Conservation (phyloP, 2,113 vertebrate genomes). For the Microtus oregoni region DNA sequence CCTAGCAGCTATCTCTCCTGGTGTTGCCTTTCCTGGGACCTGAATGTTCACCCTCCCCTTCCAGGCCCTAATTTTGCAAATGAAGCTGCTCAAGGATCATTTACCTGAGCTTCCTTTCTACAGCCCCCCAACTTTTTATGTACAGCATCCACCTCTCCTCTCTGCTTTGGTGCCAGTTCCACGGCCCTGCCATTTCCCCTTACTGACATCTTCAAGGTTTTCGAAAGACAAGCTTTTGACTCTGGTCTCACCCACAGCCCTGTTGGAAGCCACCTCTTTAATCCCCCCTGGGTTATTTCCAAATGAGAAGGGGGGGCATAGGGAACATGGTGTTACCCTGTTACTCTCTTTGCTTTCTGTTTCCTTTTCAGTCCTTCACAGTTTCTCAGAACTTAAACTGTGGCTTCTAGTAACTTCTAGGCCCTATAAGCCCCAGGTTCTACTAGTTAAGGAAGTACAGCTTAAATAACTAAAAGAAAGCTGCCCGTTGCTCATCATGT, state of each 20-base stretch:
- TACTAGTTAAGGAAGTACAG: neutral
- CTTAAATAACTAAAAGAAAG: neutral
- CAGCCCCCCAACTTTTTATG: neutral
- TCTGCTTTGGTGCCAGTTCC: too few relatives aligned
- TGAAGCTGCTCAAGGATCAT: neutral
- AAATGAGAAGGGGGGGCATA: neutral
- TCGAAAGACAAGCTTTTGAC: neutral
- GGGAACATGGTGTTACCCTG: rapidly evolving
- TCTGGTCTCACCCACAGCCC: neutral
- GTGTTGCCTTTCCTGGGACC: neutral
- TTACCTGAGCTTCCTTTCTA: neutral
- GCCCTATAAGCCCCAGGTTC: neutral
- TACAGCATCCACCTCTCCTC: neutral
- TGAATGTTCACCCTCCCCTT: neutral
- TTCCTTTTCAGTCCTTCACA: neutral
- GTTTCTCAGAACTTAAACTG: neutral
- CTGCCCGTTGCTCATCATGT: neutral
- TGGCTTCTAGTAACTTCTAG: neutral
- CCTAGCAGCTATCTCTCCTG: neutral
- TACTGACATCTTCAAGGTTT: neutral
- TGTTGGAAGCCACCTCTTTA: neutral
- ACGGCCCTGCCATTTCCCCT: neutral
- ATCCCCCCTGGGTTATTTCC: neutral
- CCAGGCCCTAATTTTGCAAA: neutral
- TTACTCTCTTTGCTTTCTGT: neutral